A percentile compares a stretch with the other conserved stretches of the same genome.
Evolutionary conservation across 2,888 invertebrate species (phyloP).

Genomic region (Pyrocoelia pectoralis): DNA sequence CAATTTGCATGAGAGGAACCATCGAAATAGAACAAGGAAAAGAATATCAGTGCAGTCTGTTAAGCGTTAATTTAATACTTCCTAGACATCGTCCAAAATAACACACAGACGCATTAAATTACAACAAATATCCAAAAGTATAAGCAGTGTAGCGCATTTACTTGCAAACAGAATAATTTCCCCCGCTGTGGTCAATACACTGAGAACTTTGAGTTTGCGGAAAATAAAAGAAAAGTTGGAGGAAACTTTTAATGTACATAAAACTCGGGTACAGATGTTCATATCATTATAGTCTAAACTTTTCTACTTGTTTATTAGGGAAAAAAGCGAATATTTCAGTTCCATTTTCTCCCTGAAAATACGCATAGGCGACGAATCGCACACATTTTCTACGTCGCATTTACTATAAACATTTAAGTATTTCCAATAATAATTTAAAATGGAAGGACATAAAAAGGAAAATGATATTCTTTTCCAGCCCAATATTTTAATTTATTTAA

Average conservation of each 20-base stretch:
- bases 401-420: too few relatives aligned
- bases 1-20: conserved; percentile 25
- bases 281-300: not conserved
- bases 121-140: too few relatives aligned
- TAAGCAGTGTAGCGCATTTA: too few relatives aligned
- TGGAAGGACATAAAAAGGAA: too few relatives aligned
- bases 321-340: too few relatives aligned
- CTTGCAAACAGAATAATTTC: not conserved
- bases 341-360: too few relatives aligned
- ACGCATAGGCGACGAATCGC: too few relatives aligned
- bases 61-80: conserved; percentile 7
- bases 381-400: too few relatives aligned
- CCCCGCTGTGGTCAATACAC: not conserved
- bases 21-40: not conserved
- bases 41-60: not conserved
- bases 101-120: too few relatives aligned
- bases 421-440: too few relatives aligned
- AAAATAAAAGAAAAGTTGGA: not conserved
- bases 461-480: too few relatives aligned
- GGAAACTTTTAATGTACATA: not conserved
- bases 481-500: too few relatives aligned
- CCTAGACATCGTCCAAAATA: not conserved
- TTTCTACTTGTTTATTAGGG: not conserved
- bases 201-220: not conserved
- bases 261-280: not conserved